Percentiles rank a stretch among this genome's conserved stretches.
Conservation (phyloP, 2,888 invertebrate species). For the Clanis bilineata region DNA sequence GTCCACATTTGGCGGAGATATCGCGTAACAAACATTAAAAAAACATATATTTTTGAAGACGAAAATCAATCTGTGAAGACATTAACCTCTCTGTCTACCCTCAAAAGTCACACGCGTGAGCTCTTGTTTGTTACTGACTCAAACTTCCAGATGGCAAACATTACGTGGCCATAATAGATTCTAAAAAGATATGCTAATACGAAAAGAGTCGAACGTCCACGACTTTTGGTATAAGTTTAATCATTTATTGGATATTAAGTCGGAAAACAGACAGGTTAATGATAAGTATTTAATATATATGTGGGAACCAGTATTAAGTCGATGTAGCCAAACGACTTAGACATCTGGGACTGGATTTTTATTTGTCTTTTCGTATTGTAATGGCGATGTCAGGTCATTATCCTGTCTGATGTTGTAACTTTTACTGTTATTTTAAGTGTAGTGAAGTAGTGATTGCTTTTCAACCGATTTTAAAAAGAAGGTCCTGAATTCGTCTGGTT, state of each 20-base stretch:
- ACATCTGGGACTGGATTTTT: background rate
- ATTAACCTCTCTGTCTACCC: too few species aligned
- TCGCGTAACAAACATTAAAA: too few species aligned
- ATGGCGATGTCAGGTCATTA: background rate
- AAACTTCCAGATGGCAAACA: background rate
- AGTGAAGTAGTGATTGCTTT: too few species aligned
- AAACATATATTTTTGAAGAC: too few species aligned
- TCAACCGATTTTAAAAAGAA: too few species aligned
- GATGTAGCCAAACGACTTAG: background rate
- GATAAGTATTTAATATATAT: constrained; percentile 1
- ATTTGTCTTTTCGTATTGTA: background rate
- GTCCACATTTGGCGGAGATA: too few species aligned
- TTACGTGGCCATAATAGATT: background rate
- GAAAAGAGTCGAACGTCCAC: constrained; percentile 23
- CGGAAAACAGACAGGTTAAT: background rate
- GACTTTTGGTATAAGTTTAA: background rate
- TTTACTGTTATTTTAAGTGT: background rate
- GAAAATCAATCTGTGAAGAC: too few species aligned
- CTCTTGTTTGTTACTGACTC: background rate
- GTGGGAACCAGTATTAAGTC: background rate
- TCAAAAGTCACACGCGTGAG: too few species aligned
- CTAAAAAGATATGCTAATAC: background rate
- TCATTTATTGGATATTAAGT: background rate
- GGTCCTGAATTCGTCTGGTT: too few species aligned
- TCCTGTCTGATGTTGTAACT: background rate